Base-by-base conservation (phyloP, 2,888 invertebrate species). In the Stramonita haemastoma region DNA sequence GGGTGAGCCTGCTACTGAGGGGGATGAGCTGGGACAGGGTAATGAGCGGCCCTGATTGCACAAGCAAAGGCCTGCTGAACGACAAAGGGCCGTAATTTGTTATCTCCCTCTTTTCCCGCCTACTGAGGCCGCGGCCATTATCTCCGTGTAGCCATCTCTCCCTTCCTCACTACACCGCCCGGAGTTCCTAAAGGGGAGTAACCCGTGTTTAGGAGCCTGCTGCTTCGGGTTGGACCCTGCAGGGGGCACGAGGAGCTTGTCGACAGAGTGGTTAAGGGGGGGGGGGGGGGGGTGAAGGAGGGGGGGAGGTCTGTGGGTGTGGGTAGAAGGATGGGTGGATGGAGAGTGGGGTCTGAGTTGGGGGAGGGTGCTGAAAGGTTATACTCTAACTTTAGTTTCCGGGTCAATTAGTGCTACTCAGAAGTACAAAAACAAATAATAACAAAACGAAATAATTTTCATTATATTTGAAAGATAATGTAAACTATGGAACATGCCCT, bases 71-170 rank as follows among this genome's bases (percentile, higher is more conserved):
- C 84, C 85, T 70, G 85, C 73, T 84, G 46, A 73, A 89, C 85
- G 73, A 89, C 89, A 85, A 89, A 84, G 89, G 89, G 73, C 46
- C 73, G 85, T 89, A 89, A 89, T 89, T 89, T 73, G 89, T 89
- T 89, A 89, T 85, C 89, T 89, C 85, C 85, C 85, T 73, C 77
- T 89, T 36, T 36, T 32, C 84, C 89, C 70, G 85, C 85, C 85
- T 29, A 85, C 85, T 32, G 73, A 36, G 73, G 73, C 84, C 73
- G 26, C 1, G 29, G 83, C 85, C 36, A 89, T 89, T 89, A 88
- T 89, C 89, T 85, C 46, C 77, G 56, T 89, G 89, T 89, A 85
- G 70, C 89, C 85, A 88, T 88, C 60, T 60, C 8, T 81, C 81
- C 32, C 57, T 57, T 19, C 60, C 36, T 34, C 22, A 22, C 60